phyloP scores from a whole-genome alignment of 64 coral and sea anemone genomes.

The Dendronephthya gigantea region DNA sequence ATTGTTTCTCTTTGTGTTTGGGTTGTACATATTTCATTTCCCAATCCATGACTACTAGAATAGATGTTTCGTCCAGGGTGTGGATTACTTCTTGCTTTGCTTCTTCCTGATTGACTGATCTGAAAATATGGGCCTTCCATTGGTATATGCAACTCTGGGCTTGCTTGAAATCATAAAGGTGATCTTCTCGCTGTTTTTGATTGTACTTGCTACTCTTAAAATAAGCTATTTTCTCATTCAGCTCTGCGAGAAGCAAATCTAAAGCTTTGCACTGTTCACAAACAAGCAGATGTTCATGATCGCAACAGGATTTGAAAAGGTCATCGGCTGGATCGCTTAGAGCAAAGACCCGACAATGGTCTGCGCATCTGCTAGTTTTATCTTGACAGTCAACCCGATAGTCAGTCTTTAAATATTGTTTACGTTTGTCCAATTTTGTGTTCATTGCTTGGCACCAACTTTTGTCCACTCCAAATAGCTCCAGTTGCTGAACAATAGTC shows the following conservation, averaged over 20 bases:
- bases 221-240: not conserved
- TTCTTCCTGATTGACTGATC: slow-evolving; percentile 9
- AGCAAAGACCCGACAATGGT: slow-evolving; percentile 10
- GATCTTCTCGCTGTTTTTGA: not conserved
- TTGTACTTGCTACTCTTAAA: not conserved
- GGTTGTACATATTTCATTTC: slow-evolving; percentile 23
- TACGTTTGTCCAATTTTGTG: not conserved
- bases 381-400: slow-evolving; percentile 17
- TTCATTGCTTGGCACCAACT: not conserved
- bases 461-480: not conserved
- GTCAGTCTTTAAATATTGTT: slow-evolving; percentile 21
- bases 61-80: not conserved
- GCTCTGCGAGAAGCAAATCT: not conserved
- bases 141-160: not conserved
- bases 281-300: not conserved
- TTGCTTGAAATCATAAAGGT: not conserved
- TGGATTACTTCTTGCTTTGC: slow-evolving; percentile 26
- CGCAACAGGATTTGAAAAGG: not conserved
- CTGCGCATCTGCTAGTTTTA: not conserved
- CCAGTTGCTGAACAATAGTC: not conserved
- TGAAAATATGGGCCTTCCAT: not conserved
- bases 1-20: not conserved
- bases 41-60: slow-evolving; percentile 29
- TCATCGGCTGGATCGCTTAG: slow-evolving; percentile 21
- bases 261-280: slow-evolving; percentile 11